phyloP scores from a whole-genome alignment of 2,888 invertebrate species.

The Platynereis dumerilii region DNA sequence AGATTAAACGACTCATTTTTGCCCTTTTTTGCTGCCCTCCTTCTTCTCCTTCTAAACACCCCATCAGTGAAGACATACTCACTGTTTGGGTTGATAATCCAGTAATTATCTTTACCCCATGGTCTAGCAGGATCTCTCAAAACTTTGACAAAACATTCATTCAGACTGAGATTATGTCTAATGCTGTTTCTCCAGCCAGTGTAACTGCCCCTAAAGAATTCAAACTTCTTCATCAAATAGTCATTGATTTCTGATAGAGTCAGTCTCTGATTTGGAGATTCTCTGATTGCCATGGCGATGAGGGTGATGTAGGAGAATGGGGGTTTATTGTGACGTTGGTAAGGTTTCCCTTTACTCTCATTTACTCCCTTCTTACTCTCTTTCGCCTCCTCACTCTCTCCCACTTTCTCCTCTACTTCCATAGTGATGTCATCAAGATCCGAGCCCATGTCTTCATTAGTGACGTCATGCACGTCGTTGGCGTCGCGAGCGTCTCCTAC shows the following conservation, averaged over 20 bases:
- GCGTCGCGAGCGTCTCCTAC: too few species aligned
- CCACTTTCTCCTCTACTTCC: too few species aligned
- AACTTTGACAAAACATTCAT: constrained; percentile 37
- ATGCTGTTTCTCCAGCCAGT: constrained; percentile 38
- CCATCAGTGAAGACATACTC: constrained; percentile 39
- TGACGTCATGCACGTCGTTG: too few species aligned
- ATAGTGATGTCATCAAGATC: too few species aligned
- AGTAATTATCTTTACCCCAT: constrained; percentile 34
- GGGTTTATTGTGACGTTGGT: constrained; percentile 36
- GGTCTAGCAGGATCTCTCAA: constrained; percentile 23
- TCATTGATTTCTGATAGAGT: constrained; percentile 38
- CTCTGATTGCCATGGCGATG: constrained; percentile 37
- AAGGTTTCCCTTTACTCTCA: constrained; percentile 11
- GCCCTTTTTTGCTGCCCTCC: constrained; percentile 17
- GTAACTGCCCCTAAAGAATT: constrained; percentile 36
- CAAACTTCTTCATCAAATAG: constrained; percentile 33
- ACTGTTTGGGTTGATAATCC: constrained; percentile 37
- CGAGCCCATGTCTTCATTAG: too few species aligned
- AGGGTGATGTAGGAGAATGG: constrained; percentile 37
- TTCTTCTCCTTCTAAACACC: constrained; percentile 32
- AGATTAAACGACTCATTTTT: background rate
- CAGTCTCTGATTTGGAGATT: constrained; percentile 30
- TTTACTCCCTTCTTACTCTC: too few species aligned
- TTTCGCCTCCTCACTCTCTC: too few species aligned
- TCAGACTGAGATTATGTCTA: constrained; percentile 36